Evolutionary conservation across 2,113 vertebrate genomes (phyloP).

Genomic region (Sinosuthora webbiana): DNA sequence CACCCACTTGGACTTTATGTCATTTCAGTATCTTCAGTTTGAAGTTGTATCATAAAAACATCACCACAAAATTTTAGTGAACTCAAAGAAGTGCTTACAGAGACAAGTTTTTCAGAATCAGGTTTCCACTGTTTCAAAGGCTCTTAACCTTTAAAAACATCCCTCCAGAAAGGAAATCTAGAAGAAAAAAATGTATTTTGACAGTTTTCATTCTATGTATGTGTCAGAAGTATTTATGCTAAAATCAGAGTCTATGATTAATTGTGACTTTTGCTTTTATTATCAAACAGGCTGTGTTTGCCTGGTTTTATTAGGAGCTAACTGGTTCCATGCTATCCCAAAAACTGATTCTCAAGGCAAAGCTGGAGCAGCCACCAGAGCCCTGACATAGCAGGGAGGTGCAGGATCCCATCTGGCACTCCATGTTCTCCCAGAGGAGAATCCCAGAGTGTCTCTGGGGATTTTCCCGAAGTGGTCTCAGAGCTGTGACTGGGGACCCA

Average conservation of each 20-base stretch:
- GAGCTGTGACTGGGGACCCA: too few species aligned
- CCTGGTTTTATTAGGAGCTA: neutral
- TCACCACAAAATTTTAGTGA: neutral
- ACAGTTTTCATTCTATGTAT: neutral
- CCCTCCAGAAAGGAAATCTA: too few species aligned
- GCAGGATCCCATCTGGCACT: neutral
- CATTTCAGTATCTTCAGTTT: neutral
- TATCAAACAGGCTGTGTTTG: neutral
- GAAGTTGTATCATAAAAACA: neutral
- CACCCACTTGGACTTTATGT: neutral
- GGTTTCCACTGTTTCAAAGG: neutral
- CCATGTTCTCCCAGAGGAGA: neutral
- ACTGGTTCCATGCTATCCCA: fast-evolving
- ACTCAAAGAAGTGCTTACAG: neutral
- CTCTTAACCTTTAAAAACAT: neutral
- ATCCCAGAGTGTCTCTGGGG: too few species aligned
- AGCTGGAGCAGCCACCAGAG: neutral
- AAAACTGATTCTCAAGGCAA: fast-evolving
- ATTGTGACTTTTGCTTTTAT: neutral
- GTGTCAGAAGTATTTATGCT: neutral
- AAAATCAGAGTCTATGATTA: neutral
- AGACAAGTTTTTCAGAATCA: neutral
- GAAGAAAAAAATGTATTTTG: neutral
- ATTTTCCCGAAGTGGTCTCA: too few species aligned
- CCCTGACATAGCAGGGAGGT: neutral